phyloP scores from a whole-genome alignment of 2,888 invertebrate genomes.

The Cephus spinipes region DNA sequence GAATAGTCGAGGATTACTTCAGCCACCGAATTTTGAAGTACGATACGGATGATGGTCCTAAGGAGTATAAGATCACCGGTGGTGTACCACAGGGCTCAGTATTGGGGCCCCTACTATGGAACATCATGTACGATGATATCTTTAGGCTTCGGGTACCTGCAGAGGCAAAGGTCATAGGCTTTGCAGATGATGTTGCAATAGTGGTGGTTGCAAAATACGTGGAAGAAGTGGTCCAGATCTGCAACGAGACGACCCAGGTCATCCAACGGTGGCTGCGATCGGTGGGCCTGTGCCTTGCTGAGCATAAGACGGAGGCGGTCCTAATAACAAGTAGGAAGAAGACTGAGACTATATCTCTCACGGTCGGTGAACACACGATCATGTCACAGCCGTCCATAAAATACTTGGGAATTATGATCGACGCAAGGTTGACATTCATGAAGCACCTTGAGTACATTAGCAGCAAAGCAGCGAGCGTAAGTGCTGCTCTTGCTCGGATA shows the following conservation, averaged over 20 bases:
- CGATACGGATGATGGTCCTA: constrained; percentile 23
- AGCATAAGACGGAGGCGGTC: constrained; percentile 33
- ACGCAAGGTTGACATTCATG: constrained; percentile 29
- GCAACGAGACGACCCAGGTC: neutral
- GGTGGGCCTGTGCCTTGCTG: constrained; percentile 27
- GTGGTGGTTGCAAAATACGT: constrained; percentile 23
- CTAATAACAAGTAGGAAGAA: constrained; percentile 26
- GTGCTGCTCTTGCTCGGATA: constrained; percentile 22
- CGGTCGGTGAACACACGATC: constrained; percentile 26
- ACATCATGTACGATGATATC: constrained; percentile 16
- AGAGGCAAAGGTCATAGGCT: constrained; percentile 17
- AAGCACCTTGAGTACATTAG: constrained; percentile 10
- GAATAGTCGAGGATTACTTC: constrained; percentile 33
- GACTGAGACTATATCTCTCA: constrained; percentile 23
- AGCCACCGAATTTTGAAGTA: constrained; percentile 26
- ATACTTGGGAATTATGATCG: constrained; percentile 33
- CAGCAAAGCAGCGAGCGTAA: constrained; percentile 22
- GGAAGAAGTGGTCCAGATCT: constrained; percentile 15
- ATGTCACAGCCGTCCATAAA: constrained; percentile 28
- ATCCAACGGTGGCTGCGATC: constrained; percentile 13
- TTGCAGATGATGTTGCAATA: constrained; percentile 27
- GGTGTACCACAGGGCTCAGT: constrained; percentile 33
- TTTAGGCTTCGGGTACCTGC: constrained; percentile 8
- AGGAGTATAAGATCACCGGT: constrained; percentile 17
- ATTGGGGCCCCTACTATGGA: constrained; percentile 27